Evolutionary conservation across 2,797 vertebrate species (phyloP), one percentile per base, ranked within the genome.

Genomic region (Picus viridis): DNA sequence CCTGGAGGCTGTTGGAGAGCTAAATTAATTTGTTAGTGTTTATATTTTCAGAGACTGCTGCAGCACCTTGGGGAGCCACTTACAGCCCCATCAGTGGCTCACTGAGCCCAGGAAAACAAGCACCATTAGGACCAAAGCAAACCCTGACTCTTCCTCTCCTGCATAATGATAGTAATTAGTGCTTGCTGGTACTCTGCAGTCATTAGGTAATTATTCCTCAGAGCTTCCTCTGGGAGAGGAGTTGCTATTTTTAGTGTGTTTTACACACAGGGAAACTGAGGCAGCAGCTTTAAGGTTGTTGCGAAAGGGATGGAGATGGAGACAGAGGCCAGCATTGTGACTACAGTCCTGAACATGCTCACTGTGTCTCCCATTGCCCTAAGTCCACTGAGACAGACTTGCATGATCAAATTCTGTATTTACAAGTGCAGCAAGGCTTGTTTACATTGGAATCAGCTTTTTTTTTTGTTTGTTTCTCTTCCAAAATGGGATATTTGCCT

Each of bases 151-250:
- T 51, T 91, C 59, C 53, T 94, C 67, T 96, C 39, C 69, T 75
- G 76, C 63, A 36, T 93, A 93, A 95, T 88, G 90, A 92, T 3
- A 70, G 70, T 27, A 94, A 95, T 96, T 94, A 95, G 83, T 36
- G 22, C 62, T 88, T 70, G 89, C 73, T 83, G 71, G 49, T 74
- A 83, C 70, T 94, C 75, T 70, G 67, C 57, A 68, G 73, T 34
- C 73, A 68, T 76, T 70, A 89, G 41, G 87, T 92, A 89, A 91
- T 95, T 93, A 93, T 72, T 88, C 83, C 79, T 81, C 36, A 9
- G 76, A 75, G 77, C 80, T 88, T 85, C 73, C 30, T 85, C 34
- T 17, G 41, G 49, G 63, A 88, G 27, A 3, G 63, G 4, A 58
- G 2, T 36, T 57, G 36, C 27, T 85, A 64, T 88, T 92, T 87